These are phyloP conservation scores for Anolis sagrei DNA, from an alignment of 2,113 vertebrate species.

Conservation along the genomic window DNA sequence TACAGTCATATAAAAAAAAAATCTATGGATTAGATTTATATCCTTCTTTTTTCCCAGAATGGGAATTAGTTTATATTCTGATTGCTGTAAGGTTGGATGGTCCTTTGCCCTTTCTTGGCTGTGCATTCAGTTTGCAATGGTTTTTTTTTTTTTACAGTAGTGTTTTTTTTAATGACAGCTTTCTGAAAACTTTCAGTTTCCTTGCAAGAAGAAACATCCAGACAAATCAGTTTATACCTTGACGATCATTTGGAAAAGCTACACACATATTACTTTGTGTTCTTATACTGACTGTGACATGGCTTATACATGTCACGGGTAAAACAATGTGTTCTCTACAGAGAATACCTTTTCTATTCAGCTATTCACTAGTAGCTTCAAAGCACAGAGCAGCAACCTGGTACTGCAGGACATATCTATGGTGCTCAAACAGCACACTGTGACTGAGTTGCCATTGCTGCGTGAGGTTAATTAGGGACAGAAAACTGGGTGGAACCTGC, in stretches of 20 bases:
- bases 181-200: conserved; percentile 68
- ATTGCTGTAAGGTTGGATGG: background rate
- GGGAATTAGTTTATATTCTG: background rate
- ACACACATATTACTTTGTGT: conserved; percentile 63
- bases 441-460: conserved; percentile 33
- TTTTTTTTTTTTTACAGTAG: conserved; percentile 70
- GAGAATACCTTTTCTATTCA: rapidly evolving
- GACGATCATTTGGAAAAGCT: conserved; percentile 68
- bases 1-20: background rate
- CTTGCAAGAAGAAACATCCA: conserved; percentile 62
- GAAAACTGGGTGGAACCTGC: conserved; percentile 52
- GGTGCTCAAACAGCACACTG: conserved; percentile 19
- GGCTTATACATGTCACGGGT: conserved; percentile 8
- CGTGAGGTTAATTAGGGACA: conserved; percentile 59
- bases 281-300: conserved; percentile 62
- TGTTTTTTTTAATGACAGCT: conserved; percentile 57
- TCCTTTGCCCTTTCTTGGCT: conserved; percentile 38
- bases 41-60: background rate
- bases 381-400: background rate
- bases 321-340: background rate
- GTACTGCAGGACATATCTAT: conserved; percentile 31
- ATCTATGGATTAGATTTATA: too few species aligned
- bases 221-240: conserved; percentile 69
- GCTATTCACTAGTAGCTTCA: background rate
- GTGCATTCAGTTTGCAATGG: conserved; percentile 55